phyloP scores from a whole-genome alignment of 2,797 vertebrate genomes.

The Apodemus agrarius region DNA sequence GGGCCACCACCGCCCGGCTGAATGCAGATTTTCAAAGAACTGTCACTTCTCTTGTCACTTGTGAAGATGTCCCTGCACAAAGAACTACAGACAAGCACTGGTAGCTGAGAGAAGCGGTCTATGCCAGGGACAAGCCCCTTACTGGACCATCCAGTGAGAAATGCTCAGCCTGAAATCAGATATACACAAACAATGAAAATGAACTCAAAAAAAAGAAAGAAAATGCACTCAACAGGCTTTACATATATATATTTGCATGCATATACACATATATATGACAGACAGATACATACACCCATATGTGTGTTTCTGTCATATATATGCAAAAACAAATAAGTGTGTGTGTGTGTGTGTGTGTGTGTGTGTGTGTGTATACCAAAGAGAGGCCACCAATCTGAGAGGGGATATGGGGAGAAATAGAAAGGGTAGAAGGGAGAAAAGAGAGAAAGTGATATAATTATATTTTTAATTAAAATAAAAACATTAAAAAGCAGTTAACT shows the following conservation, averaged over 20 bases:
- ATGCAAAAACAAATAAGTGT: neutral
- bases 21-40: conserved; percentile 3
- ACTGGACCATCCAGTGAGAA: neutral
- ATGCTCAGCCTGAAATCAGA: neutral
- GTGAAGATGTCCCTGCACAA: neutral
- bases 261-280: neutral
- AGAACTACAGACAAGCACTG: neutral
- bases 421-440: neutral
- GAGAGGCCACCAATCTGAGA: neutral
- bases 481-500: neutral
- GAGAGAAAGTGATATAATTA: neutral
- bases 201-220: neutral
- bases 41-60: conserved; percentile 2
- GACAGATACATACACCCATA: neutral
- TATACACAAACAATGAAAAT: neutral
- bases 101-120: neutral
- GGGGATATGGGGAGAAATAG: neutral
- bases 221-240: neutral
- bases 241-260: neutral
- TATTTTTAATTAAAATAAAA: neutral
- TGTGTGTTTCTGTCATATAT: neutral
- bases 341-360: neutral
- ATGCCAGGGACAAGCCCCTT: neutral
- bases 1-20: too few species aligned
- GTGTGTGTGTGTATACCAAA: neutral